A percentile compares a stretch with the other conserved stretches of the same genome.
phyloP scores from a whole-genome alignment of 2,797 vertebrate species.

The Argya squamiceps region DNA sequence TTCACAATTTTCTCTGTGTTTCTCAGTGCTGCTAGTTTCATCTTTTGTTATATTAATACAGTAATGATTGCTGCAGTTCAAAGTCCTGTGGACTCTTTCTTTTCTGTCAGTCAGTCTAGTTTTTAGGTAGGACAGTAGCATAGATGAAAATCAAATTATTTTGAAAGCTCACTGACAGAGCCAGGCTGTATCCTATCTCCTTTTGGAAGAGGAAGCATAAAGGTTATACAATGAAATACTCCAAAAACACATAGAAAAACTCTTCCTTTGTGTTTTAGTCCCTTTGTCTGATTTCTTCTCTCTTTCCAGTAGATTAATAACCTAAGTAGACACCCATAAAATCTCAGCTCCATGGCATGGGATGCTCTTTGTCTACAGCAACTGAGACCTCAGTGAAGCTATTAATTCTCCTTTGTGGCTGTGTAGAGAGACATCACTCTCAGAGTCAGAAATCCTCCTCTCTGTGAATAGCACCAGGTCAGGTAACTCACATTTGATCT shows the following conservation, averaged over 20 bases:
- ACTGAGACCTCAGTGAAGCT: neutral
- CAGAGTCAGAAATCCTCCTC: neutral
- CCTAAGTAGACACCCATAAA: neutral
- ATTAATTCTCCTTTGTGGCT: neutral
- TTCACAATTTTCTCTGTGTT: neutral
- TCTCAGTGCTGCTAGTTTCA: neutral
- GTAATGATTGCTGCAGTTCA: neutral
- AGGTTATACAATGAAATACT: neutral
- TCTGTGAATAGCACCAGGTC: neutral
- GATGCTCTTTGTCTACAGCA: neutral
- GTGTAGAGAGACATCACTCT: neutral
- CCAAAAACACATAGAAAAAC: neutral
- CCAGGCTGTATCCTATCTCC: neutral
- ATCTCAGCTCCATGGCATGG: neutral
- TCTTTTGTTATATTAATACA: neutral
- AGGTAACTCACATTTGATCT: neutral
- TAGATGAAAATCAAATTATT: slow-evolving; percentile 37
- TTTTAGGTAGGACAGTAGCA: neutral
- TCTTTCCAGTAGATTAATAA: neutral
- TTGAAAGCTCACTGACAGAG: slow-evolving; percentile 26
- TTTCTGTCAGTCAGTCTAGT: neutral
- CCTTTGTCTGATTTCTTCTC: neutral
- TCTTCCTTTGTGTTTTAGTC: neutral
- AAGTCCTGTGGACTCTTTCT: neutral
- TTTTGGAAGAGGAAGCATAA: neutral